Percentiles rank a stretch among this genome's conserved stretches.
Evolutionary conservation across 2,888 invertebrate species (phyloP).

Genomic region (Lepidochitona cinerea): DNA sequence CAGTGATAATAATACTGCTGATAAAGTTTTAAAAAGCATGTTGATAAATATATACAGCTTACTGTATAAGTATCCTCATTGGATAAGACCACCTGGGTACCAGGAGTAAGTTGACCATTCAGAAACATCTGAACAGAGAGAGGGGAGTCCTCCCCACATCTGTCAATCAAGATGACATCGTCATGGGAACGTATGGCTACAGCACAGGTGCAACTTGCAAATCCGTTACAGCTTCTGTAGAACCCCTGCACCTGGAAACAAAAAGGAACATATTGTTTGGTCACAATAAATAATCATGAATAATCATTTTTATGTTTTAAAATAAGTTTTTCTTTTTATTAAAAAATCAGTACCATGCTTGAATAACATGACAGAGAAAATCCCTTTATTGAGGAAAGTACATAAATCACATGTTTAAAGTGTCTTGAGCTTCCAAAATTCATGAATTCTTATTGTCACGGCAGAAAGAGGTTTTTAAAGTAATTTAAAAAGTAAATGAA

Average conservation of each 20-base stretch:
- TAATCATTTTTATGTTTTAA: too few species aligned
- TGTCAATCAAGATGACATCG: slow-evolving; percentile 47
- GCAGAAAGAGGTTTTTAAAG: too few species aligned
- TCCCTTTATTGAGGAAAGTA: not conserved
- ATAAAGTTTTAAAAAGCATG: not conserved
- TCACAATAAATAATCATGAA: too few species aligned
- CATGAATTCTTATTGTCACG: too few species aligned
- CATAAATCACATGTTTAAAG: too few species aligned
- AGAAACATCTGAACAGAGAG: slow-evolving; percentile 29
- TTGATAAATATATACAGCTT: not conserved
- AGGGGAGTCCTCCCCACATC: slow-evolving; percentile 34
- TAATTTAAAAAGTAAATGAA: too few species aligned
- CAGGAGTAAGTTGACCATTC: slow-evolving; percentile 41
- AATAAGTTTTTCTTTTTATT: too few species aligned
- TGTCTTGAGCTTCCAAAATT: too few species aligned
- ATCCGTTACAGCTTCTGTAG: slow-evolving; percentile 32
- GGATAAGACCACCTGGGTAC: slow-evolving; percentile 18
- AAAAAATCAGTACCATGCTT: too few species aligned
- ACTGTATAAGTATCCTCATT: not conserved
- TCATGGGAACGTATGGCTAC: slow-evolving; percentile 42
- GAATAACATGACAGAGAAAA: not conserved
- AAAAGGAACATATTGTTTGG: too few species aligned
- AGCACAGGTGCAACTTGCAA: slow-evolving; percentile 51
- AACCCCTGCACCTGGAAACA: slow-evolving; percentile 31
- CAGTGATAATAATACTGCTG: not conserved